phyloP scores from a whole-genome alignment of 2,797 vertebrate species.

The Tangara arthus region DNA sequence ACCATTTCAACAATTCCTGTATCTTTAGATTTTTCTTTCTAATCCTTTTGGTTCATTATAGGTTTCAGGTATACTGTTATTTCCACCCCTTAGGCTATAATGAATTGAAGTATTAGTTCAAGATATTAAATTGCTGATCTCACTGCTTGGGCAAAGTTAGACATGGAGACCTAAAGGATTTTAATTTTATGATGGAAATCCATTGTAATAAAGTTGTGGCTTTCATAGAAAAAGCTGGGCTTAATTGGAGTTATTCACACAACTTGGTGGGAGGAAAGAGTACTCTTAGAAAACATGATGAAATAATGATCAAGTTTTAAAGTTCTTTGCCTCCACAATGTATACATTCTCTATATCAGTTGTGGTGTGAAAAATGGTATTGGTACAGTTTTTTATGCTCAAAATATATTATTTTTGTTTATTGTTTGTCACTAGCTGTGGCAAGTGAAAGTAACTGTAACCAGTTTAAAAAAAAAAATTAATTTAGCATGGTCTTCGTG shows the following conservation, averaged over 20 bases:
- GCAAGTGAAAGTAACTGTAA: neutral
- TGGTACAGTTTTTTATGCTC: neutral
- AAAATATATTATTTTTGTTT: neutral
- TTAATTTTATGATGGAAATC: neutral
- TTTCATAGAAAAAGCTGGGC: neutral
- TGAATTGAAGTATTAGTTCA: neutral
- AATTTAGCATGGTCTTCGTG: fast-evolving
- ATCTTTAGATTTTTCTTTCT: neutral
- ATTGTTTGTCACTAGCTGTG: neutral
- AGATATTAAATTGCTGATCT: neutral
- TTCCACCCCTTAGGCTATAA: neutral
- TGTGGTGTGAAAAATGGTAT: neutral
- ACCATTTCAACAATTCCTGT: neutral
- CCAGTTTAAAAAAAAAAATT: neutral
- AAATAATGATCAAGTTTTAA: neutral
- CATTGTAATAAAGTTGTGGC: neutral
- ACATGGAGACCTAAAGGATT: neutral
- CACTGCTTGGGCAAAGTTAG: neutral
- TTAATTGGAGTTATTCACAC: neutral
- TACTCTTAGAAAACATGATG: neutral
- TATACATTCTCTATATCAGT: neutral
- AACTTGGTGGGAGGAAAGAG: neutral
- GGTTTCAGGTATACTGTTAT: neutral
- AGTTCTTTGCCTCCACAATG: neutral
- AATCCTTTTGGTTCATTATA: neutral